Evolutionary conservation across 2,797 vertebrate species (phyloP).

Genomic region (Urophycis tenuis): DNA sequence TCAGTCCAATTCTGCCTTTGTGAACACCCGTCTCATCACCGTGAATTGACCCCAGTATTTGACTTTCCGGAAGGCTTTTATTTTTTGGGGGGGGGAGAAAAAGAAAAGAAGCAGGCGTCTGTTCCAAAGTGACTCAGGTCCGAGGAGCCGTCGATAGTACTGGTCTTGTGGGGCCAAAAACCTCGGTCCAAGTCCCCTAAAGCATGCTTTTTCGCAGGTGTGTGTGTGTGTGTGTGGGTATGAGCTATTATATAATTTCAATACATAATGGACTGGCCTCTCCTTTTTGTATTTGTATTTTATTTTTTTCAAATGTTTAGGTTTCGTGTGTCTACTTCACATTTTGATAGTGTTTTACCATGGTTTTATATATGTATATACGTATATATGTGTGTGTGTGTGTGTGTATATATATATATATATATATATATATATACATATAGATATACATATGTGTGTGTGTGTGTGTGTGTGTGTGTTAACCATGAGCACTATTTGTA

Average conservation of each 20-base stretch:
- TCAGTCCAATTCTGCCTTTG: neutral
- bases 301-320: too few species aligned
- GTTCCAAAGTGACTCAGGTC: neutral
- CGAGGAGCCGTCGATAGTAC: neutral
- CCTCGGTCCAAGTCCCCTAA: neutral
- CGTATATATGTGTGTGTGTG: too few species aligned
- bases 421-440: too few species aligned
- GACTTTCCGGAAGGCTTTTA: too few species aligned
- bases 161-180: neutral
- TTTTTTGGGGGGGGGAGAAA: too few species aligned
- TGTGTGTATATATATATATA: too few species aligned
- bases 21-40: neutral
- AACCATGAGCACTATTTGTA: neutral
- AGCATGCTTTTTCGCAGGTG: neutral
- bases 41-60: neutral
- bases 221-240: neutral
- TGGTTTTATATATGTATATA: neutral
- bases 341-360: neutral
- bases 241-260: neutral
- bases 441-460: too few species aligned
- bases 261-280: neutral
- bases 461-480: too few species aligned
- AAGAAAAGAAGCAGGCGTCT: neutral
- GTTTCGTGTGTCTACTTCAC: neutral
- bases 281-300: too few species aligned